Conservation (phyloP, 2,113 vertebrate species). For the Cynocephalus volans region DNA sequence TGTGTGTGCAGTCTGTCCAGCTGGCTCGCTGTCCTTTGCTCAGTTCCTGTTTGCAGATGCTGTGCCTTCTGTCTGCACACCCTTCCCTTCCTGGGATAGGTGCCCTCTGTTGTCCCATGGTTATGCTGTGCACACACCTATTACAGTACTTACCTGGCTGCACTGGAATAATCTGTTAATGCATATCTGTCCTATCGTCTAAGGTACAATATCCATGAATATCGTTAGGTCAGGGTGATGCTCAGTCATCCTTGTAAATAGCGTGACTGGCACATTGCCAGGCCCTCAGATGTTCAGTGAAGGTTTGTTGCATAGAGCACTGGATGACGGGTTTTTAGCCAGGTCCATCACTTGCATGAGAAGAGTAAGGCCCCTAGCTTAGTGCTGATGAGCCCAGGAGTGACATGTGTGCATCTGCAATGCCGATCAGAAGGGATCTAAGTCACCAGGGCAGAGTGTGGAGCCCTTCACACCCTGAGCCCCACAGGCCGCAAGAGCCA, state of each 20-base stretch:
- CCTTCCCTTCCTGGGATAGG: no score
- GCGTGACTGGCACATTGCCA: accelerated
- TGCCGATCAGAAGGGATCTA: not conserved
- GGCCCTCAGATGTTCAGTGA: not conserved
- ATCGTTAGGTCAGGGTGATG: not conserved
- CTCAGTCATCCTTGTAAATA: accelerated
- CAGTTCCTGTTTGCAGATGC: not conserved
- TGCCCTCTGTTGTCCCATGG: no score
- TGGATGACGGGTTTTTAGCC: not conserved
- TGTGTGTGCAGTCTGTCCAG: accelerated
- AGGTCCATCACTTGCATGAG: not conserved
- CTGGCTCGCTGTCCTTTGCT: not conserved
- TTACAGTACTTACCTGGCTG: no score
- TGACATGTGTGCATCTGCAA: accelerated
- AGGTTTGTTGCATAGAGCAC: not conserved
- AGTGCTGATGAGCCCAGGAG: not conserved
- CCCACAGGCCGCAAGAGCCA: not conserved
- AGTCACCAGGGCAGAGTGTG: not conserved
- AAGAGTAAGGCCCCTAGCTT: not conserved
- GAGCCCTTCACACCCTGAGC: not conserved
- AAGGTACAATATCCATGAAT: no score
- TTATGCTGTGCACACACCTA: not conserved
- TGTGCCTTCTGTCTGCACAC: not conserved
- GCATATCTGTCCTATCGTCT: not conserved
- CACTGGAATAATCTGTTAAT: not conserved